Conservation (phyloP, 2,888 invertebrate species). For the Tinea trinotella region DNA sequence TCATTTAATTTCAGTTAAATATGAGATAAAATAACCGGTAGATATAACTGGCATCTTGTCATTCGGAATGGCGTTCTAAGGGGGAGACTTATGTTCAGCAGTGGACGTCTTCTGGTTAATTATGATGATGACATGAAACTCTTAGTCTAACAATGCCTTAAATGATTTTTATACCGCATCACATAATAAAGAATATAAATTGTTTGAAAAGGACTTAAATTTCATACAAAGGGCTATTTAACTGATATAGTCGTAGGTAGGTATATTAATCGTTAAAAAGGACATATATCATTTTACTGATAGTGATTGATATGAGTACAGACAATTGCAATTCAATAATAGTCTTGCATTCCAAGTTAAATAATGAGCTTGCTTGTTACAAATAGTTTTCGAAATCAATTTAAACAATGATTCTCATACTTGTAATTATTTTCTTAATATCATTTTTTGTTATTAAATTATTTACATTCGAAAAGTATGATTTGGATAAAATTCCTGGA, state of each 20-base stretch:
- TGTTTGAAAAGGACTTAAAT: slow-evolving; percentile 21
- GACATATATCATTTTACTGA: background rate
- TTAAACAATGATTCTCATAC: background rate
- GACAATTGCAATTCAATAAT: background rate
- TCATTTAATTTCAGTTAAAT: no score
- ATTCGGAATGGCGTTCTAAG: no score
- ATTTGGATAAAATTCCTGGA: slow-evolving; percentile 24
- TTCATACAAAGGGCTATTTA: no score
- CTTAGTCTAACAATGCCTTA: no score
- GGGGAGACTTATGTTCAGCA: no score
- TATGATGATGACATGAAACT: no score
- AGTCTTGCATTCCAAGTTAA: background rate
- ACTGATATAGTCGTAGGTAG: no score
- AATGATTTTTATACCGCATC: no score
- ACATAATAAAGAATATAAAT: no score
- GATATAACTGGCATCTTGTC: no score
- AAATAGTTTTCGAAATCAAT: background rate
- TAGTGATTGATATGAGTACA: background rate
- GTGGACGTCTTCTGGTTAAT: no score
- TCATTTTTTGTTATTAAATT: background rate
- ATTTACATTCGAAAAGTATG: slow-evolving; percentile 5
- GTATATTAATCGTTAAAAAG: background rate
- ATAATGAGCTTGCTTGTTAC: background rate
- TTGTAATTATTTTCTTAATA: background rate
- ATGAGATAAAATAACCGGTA: no score